Evolutionary conservation across 1,140 invertebrate species (phyloP).

Genomic region (Hycleus phaleratus): DNA sequence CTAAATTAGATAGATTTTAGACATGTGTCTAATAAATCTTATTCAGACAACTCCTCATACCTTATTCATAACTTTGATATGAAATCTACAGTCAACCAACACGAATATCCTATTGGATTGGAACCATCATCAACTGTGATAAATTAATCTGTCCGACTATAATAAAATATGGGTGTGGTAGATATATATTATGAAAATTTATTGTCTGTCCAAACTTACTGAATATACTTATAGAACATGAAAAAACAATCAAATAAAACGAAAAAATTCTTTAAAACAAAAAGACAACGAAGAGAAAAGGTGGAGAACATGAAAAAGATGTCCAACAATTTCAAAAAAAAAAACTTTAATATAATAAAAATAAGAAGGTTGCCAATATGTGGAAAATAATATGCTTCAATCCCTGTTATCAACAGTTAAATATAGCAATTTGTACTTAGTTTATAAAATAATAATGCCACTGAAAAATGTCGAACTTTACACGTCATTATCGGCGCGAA

Average conservation of each 20-base stretch:
- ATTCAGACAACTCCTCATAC: constrained; percentile 21
- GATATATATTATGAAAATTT: constrained; percentile 33
- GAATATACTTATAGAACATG: constrained; percentile 7
- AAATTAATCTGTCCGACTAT: not conserved
- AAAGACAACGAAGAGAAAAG: constrained; percentile 17
- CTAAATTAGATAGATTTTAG: constrained; percentile 27
- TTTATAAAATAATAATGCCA: constrained; percentile 24
- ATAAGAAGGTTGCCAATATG: constrained; percentile 27
- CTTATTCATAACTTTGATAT: constrained; percentile 28
- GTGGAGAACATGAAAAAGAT: not conserved
- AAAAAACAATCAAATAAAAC: no score
- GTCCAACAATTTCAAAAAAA: not conserved
- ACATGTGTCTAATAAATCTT: constrained; percentile 27
- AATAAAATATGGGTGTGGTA: constrained; percentile 28
- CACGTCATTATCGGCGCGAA: not conserved
- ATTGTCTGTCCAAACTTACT: constrained; percentile 28
- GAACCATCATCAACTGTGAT: not conserved
- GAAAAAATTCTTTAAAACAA: no score
- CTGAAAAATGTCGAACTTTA: constrained; percentile 21
- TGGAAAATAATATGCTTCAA: constrained; percentile 31
- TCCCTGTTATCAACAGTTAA: constrained; percentile 29
- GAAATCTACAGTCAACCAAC: constrained; percentile 20
- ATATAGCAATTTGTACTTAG: constrained; percentile 33
- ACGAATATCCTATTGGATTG: no score
- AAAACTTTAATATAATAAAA: not conserved